phyloP scores from a whole-genome alignment of 2,113 vertebrate species.

The Anser cygnoides region DNA sequence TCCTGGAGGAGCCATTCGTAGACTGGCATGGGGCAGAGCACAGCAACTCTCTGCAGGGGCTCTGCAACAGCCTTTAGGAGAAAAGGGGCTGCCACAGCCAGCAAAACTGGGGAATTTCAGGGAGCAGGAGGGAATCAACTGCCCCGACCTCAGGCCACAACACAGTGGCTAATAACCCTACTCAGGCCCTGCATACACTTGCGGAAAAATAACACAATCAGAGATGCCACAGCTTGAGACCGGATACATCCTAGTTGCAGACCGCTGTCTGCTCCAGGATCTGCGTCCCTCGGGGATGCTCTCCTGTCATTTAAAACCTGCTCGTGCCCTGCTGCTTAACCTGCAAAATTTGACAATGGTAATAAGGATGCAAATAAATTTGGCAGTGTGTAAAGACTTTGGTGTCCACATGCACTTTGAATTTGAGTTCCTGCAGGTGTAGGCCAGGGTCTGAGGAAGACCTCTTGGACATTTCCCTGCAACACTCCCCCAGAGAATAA shows the following conservation, averaged over 20 bases:
- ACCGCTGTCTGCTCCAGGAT: neutral
- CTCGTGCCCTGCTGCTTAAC: neutral
- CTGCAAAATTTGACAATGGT: neutral
- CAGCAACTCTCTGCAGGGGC: neutral
- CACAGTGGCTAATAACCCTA: neutral
- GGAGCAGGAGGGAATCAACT: neutral
- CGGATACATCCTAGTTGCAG: neutral
- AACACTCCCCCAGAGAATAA: neutral
- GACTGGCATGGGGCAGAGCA: neutral
- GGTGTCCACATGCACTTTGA: neutral
- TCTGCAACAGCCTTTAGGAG: neutral
- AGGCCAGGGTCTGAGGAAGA: neutral
- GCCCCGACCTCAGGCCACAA: neutral
- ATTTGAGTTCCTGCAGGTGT: neutral
- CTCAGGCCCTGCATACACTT: neutral
- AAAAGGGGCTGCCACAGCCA: neutral
- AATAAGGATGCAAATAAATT: neutral
- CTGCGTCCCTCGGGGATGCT: fast-evolving
- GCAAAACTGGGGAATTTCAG: fast-evolving
- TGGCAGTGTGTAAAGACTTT: neutral
- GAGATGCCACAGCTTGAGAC: neutral
- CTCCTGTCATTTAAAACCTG: neutral
- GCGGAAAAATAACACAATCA: neutral
- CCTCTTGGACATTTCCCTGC: neutral
- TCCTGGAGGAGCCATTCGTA: neutral